phyloP scores from a whole-genome alignment of 2,888 invertebrate genomes.

The Drosophila picticornis region DNA sequence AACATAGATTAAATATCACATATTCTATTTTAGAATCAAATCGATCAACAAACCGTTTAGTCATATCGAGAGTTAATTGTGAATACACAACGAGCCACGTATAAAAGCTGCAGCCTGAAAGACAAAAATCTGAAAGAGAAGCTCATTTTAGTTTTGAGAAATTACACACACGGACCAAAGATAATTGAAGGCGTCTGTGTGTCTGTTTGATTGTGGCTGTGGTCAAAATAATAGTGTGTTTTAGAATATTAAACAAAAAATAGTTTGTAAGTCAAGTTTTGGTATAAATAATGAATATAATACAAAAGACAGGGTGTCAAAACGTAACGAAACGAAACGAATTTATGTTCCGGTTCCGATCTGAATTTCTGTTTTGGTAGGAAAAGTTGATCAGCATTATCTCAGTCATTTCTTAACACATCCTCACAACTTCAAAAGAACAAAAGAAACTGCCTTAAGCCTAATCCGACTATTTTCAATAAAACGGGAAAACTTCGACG shows the following conservation, averaged over 20 bases:
- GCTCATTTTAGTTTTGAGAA: neutral
- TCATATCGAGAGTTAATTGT: neutral
- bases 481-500: constrained; percentile 74
- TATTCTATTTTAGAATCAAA: neutral
- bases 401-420: neutral
- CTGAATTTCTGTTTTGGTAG: too few relatives aligned
- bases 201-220: neutral
- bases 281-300: too few relatives aligned
- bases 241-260: too few relatives aligned
- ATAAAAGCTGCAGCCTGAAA: neutral
- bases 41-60: neutral
- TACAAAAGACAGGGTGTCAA: neutral
- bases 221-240: too few relatives aligned
- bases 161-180: neutral
- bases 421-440: too few relatives aligned
- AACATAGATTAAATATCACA: neutral
- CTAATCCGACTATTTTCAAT: constrained; percentile 58
- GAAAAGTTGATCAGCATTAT: too few relatives aligned
- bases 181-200: neutral
- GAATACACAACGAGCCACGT: neutral
- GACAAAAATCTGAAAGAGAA: neutral
- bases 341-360: too few relatives aligned
- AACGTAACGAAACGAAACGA: too few relatives aligned
- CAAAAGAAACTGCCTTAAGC: neutral
- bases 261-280: constrained; percentile 69